Evolutionary conservation across 2,113 vertebrate genomes (phyloP), one percentile per base, ranked within the genome.

Genomic region (Fukomys damarensis): DNA sequence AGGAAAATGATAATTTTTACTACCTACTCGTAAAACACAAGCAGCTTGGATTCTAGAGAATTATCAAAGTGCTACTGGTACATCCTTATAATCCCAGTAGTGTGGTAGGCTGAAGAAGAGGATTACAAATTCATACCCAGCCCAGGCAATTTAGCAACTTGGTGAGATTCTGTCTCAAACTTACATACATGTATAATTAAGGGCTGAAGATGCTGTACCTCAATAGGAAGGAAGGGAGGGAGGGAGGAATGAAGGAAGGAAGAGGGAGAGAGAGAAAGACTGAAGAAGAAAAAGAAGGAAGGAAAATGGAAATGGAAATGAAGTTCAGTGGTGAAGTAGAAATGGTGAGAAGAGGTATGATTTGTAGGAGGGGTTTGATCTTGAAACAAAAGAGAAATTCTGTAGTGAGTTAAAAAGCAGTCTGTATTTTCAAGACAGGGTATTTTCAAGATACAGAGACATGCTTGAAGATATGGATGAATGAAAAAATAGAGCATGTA

Each of bases 1-100:
- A 91, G 80, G 74, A 63, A 17, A 70, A 94, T 89, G 81, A 41
- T 86, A 35, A 54, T 90, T 95, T 93, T 88, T 72, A 43, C 2
- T 20, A 5, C 59, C 2, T 32, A 38, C 30, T 86, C 32, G 8
- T 38, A 52, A 76, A 91, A 92, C 80, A 81, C 16, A 63, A 95
- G 58, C 85, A 17, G 38, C 66, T 96, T 92, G 85, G 63, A 76
- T 94, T 97, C n/a, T 92, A n/a, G n/a, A 93, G n/a, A 54, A 58
- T 92, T 92, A 14, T 74, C 12, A 38, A 92, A 81, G 28, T 20
- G 54, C 12, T 41, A 26, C 3, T 79, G 76, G 30, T 10, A 32
- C 16, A 22, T 79, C 24, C 46, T 49, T 79, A 4, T 52, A 52
- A 79, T 22, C 30, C 12, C 30, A 52, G 76, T 52, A 79, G 30